Base-by-base conservation (phyloP, 2,888 invertebrate genomes). In the Apamea monoglypha region DNA sequence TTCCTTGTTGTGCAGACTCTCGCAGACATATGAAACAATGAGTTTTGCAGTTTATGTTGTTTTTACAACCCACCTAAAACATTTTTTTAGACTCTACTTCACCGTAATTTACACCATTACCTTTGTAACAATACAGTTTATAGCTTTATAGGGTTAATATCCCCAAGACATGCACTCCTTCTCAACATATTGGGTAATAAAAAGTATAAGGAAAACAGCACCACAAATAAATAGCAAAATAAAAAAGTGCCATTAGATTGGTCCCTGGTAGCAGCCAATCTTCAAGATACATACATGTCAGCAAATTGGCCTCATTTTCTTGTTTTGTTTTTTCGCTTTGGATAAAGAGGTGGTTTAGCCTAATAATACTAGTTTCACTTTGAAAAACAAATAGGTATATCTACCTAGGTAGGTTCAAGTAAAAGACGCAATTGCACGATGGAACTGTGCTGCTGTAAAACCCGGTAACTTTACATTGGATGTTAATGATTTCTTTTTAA, bases 161-260 rank as follows among this genome's bases (percentile, higher is more conserved):
- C 77, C 77, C 88, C 77, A 71, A 70, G 89, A 78, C 80, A 80
- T 85, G 75, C 80, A 82, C 82, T 86, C 82, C 59, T 84, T 76
- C 67, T 61, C 71, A 86, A 84, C 69, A 72, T 86, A 86, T 83
- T 78, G 80, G 67, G 85, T 76, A 80, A 87, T 88, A 88, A 88
- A 88, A 53, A 71, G 70, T 74, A 59, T 72, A 75, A 86, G 85
- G 85, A 81, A 88, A 89, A 86, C 36, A 82, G 40, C 8, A 25
- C 64, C 56, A 71, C 64, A 78, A 82, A 86, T 82, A 87, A 87
- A 81, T 83, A 83, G 40, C 36, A 4, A 71, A 76, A 87, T 87
- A 88, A 87, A 88, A 87, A 88, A 81, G n/a, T 76, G 75, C 47
- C 78, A 59, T 85, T 76, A 61, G 69, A 83, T 86, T 50, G 80